A percentile compares a stretch with the other conserved stretches of the same genome.
Conservation (phyloP, 92 coral and sea anemone genomes). For the Epizoanthus scotinus region DNA sequence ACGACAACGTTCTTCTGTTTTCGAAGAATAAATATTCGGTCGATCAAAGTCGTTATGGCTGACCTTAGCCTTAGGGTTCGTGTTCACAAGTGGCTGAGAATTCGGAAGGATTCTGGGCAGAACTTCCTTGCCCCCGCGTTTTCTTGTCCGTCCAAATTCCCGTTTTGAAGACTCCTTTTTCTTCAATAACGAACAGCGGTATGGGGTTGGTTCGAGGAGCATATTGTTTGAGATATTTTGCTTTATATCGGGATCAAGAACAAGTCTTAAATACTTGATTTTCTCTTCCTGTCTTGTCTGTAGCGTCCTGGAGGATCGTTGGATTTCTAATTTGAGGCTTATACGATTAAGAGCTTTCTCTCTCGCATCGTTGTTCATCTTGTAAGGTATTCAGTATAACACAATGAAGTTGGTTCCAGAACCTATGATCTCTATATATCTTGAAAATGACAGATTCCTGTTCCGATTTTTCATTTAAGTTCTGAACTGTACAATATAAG, state of each 20-base stretch:
- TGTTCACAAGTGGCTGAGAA: conserved; percentile 17
- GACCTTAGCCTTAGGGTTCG: background rate
- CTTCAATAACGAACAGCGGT: conserved; percentile 50
- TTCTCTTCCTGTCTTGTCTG: conserved; percentile 4
- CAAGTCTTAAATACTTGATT: conserved; percentile 22
- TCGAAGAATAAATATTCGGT: background rate
- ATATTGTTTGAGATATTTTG: conserved; percentile 44
- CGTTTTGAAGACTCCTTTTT: conserved; percentile 3
- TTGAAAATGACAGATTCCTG: too few species aligned
- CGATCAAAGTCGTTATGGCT: background rate
- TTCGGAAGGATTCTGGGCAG: conserved; percentile 5
- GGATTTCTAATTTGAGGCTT: background rate
- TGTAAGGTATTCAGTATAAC: background rate
- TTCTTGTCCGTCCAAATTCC: background rate
- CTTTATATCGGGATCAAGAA: conserved; percentile 42
- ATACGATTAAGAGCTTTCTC: background rate
- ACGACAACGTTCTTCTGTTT: background rate
- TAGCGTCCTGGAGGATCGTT: background rate
- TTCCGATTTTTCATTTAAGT: too few species aligned
- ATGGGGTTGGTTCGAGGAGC: conserved; percentile 53
- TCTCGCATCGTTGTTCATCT: conserved; percentile 8
- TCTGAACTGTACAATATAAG: too few species aligned
- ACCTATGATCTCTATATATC: too few species aligned
- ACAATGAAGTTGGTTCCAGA: background rate
- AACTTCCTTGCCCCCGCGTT: background rate